phyloP scores from a whole-genome alignment of 2,888 invertebrate species.

The Marasmarcha lunaedactyla region DNA sequence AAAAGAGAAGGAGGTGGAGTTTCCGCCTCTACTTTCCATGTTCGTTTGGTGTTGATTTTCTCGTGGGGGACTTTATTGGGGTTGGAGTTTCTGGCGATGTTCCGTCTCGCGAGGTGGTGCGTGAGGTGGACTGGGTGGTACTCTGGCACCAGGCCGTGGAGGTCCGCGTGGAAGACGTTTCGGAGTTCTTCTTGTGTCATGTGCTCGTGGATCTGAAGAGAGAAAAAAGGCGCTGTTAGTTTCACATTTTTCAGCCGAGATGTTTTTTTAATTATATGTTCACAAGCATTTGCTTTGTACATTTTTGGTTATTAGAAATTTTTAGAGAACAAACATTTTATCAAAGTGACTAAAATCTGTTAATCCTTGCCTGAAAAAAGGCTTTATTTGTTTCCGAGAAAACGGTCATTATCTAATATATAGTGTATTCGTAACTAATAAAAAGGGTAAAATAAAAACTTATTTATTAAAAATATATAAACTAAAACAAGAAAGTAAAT shows the following conservation, averaged over 20 bases:
- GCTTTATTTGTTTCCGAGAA: too few species aligned
- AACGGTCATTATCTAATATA: too few species aligned
- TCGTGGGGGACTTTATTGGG: slow-evolving; percentile 47
- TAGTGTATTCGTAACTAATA: too few species aligned
- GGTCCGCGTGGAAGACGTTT: slow-evolving; percentile 86
- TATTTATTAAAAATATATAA: too few species aligned
- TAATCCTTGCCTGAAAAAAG: too few species aligned
- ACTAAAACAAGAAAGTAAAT: too few species aligned
- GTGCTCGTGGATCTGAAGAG: slow-evolving; percentile 85
- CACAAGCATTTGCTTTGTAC: neutral
- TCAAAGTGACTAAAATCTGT: too few species aligned
- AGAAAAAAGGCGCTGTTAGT: slow-evolving; percentile 4
- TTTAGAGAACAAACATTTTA: too few species aligned
- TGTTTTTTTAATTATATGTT: slow-evolving; percentile 2
- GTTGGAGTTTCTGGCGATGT: slow-evolving; percentile 30
- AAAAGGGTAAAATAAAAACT: too few species aligned
- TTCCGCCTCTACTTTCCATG: slow-evolving; percentile 33
- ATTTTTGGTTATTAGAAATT: too few species aligned
- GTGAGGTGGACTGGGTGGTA: slow-evolving; percentile 86
- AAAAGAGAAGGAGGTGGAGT: slow-evolving; percentile 45
- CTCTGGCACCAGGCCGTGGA: slow-evolving; percentile 81
- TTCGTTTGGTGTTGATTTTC: slow-evolving; percentile 28
- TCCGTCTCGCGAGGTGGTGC: slow-evolving; percentile 68
- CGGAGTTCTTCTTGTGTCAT: slow-evolving; percentile 87
- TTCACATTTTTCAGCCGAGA: too few species aligned